Conservation (phyloP, 2,113 vertebrate species). For the Siniperca knerii region DNA sequence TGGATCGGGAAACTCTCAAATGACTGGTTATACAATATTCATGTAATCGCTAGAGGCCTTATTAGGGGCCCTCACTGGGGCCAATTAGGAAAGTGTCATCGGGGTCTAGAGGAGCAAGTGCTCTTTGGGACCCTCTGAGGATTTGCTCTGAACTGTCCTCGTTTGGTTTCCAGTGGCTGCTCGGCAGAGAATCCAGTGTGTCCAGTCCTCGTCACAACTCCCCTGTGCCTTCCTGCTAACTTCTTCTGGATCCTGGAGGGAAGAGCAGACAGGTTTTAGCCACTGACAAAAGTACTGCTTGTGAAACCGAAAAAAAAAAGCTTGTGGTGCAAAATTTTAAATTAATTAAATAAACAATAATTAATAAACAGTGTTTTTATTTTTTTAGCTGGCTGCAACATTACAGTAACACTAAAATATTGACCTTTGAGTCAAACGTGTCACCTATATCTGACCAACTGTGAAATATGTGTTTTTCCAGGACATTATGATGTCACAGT, state of each 20-base stretch:
- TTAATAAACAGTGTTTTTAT: neutral
- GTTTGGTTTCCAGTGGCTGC: constrained; percentile 41
- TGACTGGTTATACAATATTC: constrained; percentile 40
- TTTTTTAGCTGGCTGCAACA: neutral
- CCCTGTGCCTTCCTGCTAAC: constrained; percentile 46
- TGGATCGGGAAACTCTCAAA: constrained; percentile 35
- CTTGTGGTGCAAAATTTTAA: constrained; percentile 15
- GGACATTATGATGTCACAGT: too few species aligned
- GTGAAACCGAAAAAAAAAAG: neutral
- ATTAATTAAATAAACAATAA: neutral
- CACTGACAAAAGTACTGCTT: constrained; percentile 10
- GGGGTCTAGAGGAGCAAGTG: constrained; percentile 60
- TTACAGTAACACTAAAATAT: neutral
- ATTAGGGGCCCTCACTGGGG: constrained; percentile 62
- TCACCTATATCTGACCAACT: too few species aligned
- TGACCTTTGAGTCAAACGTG: too few species aligned
- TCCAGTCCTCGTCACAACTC: constrained; percentile 37
- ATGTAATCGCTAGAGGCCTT: constrained; percentile 52
- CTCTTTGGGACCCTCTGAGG: constrained; percentile 70
- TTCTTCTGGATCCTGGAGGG: constrained; percentile 76
- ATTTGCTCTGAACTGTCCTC: constrained; percentile 66
- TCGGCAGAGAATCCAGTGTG: constrained; percentile 27
- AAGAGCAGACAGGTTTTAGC: constrained; percentile 31
- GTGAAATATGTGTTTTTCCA: too few species aligned
- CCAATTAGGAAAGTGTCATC: constrained; percentile 68